Percentiles rank a stretch among this genome's conserved stretches.
phyloP scores from a whole-genome alignment of 2,113 vertebrate species.

The Forbesichthys papilliferus region DNA sequence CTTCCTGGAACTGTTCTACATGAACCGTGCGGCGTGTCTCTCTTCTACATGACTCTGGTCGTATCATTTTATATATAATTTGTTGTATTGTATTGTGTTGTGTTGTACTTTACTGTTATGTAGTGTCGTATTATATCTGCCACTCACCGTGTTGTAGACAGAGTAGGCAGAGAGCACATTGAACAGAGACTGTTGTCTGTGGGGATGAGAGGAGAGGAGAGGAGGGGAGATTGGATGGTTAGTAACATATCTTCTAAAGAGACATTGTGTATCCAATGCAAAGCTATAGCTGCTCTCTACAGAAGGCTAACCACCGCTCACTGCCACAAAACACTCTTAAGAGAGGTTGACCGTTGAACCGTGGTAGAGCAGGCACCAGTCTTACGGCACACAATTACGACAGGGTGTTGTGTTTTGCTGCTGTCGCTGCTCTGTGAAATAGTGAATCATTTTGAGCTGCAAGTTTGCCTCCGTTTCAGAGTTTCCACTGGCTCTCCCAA shows the following conservation, averaged over 20 bases:
- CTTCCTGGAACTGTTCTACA: no score
- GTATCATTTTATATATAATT: no score
- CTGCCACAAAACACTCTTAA: not conserved
- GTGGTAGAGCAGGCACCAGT: no score
- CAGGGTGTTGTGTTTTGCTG: not conserved
- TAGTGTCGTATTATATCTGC: not conserved
- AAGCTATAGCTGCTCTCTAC: not conserved
- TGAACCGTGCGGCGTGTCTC: no score
- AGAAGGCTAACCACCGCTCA: not conserved
- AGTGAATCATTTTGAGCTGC: constrained; percentile 31
- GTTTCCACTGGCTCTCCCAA: constrained; percentile 57
- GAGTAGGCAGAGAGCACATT: constrained; percentile 85
- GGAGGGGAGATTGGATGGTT: not conserved
- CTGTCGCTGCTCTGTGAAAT: constrained; percentile 17
- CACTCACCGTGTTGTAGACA: constrained; percentile 86
- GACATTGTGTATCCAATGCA: not conserved
- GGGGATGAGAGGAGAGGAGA: not conserved
- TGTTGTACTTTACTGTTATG: no score
- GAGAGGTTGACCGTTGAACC: no score
- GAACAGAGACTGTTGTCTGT: constrained; percentile 81
- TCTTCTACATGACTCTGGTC: no score
- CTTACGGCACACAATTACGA: not conserved
- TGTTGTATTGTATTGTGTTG: no score
- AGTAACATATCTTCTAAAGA: not conserved
- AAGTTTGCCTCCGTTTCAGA: constrained; percentile 30